Conservation (phyloP, 2,888 invertebrate species). For the Ethmia dodecea region DNA sequence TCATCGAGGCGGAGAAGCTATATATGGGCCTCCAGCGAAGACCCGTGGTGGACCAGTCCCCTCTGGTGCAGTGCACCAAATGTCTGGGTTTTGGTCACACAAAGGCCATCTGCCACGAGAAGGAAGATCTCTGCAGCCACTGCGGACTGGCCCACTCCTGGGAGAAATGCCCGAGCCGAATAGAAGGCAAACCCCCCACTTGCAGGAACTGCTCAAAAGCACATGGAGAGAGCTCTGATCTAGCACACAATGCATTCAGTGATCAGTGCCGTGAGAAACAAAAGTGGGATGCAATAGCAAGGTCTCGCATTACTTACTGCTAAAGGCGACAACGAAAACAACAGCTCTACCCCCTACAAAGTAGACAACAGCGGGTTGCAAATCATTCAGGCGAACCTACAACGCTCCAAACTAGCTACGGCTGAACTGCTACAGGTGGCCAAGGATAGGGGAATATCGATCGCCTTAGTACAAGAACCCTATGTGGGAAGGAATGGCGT, state of each 20-base stretch:
- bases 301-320: slow-evolving; percentile 17
- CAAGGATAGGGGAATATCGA: neutral
- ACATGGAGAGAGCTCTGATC: neutral
- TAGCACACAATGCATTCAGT: too few species aligned
- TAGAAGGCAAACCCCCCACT: slow-evolving; percentile 4
- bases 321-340: slow-evolving; percentile 11
- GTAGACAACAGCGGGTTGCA: too few species aligned
- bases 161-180: slow-evolving; percentile 7
- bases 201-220: slow-evolving; percentile 12
- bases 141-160: slow-evolving; percentile 13
- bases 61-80: too few species aligned
- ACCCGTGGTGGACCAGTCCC: slow-evolving; percentile 11
- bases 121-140: too few species aligned
- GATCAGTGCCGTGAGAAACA: too few species aligned
- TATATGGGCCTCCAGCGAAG: too few species aligned
- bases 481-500: slow-evolving; percentile 16
- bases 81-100: slow-evolving; percentile 19
- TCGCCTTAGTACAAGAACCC: slow-evolving; percentile 26
- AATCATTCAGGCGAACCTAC: slow-evolving; percentile 22
- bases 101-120: slow-evolving; percentile 11
- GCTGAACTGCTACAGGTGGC: slow-evolving; percentile 20
- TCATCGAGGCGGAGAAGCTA: too few species aligned
- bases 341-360: too few species aligned
- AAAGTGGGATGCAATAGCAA: too few species aligned
- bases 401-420: slow-evolving; percentile 19